These are phyloP conservation scores for Gymnoscopelus braueri DNA, from an alignment of 2,797 vertebrate species.

Conservation along the genomic window DNA sequence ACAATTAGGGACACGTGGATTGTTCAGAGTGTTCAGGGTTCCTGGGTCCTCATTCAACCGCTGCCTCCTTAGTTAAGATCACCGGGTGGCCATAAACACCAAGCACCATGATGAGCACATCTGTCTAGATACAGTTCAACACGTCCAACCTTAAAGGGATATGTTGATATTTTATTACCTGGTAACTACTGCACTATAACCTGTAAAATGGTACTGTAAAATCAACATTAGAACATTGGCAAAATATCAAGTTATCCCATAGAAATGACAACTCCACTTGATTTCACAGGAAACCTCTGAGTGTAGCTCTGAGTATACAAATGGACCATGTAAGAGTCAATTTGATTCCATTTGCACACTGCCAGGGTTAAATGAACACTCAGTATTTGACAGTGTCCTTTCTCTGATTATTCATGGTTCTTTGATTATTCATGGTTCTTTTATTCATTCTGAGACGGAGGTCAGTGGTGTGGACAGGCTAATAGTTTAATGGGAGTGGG, in stretches of 20 bases:
- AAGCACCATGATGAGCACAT: not conserved
- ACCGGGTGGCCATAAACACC: not conserved
- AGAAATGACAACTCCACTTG: too few species aligned
- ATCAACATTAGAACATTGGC: too few species aligned
- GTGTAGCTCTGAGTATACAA: too few species aligned
- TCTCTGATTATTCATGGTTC: conserved; percentile 25
- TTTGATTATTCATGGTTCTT: conserved; percentile 56
- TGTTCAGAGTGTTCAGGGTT: conserved; percentile 21
- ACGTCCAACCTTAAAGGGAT: not conserved
- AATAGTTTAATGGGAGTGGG: conserved; percentile 21
- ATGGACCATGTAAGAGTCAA: too few species aligned
- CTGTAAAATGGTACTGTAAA: conserved; percentile 25
- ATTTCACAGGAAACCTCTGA: too few species aligned
- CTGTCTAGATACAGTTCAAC: conserved; percentile 1
- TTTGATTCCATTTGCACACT: too few species aligned
- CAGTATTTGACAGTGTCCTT: conserved; percentile 11
- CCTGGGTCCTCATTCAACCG: conserved; percentile 8
- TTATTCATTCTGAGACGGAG: conserved; percentile 65
- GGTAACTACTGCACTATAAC: conserved; percentile 1
- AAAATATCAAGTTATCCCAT: too few species aligned
- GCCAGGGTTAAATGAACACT: not conserved
- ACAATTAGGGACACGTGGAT: conserved; percentile 20
- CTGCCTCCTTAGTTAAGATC: not conserved
- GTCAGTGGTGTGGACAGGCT: conserved; percentile 49
- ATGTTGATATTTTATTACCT: not conserved